These are phyloP conservation scores for Spheniscus humboldti DNA, from an alignment of 2,797 vertebrate genomes.

Conservation along the genomic window DNA sequence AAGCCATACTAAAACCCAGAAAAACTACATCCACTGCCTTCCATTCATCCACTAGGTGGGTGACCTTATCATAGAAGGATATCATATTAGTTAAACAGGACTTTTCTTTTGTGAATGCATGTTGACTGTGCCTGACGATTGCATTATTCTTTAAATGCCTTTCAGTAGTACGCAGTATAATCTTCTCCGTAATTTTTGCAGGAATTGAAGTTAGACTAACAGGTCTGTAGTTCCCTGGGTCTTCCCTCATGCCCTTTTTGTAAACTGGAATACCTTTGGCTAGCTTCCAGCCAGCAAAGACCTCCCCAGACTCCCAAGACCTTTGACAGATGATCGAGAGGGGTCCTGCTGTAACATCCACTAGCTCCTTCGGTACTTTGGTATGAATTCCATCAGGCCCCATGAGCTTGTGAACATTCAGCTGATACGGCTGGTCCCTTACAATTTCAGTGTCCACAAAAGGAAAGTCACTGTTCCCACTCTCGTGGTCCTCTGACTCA, in stretches of 20 bases:
- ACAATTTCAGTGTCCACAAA: neutral
- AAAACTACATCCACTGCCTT: neutral
- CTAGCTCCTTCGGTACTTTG: neutral
- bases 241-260: neutral
- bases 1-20: neutral
- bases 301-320: neutral
- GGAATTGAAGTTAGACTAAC: neutral
- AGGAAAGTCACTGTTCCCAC: neutral
- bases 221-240: neutral
- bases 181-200: neutral
- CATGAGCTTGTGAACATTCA: neutral
- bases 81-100: neutral
- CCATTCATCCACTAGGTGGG: neutral
- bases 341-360: neutral
- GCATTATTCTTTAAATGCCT: neutral
- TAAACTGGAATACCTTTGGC: neutral
- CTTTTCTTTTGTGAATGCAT: neutral
- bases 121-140: neutral
- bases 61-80: neutral
- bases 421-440: neutral
- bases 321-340: neutral
- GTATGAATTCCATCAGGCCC: neutral
- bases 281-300: neutral
- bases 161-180: neutral
- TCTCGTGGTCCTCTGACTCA: neutral